Conservation (phyloP, 2,113 vertebrate genomes). For the Cichladusa arquata region DNA sequence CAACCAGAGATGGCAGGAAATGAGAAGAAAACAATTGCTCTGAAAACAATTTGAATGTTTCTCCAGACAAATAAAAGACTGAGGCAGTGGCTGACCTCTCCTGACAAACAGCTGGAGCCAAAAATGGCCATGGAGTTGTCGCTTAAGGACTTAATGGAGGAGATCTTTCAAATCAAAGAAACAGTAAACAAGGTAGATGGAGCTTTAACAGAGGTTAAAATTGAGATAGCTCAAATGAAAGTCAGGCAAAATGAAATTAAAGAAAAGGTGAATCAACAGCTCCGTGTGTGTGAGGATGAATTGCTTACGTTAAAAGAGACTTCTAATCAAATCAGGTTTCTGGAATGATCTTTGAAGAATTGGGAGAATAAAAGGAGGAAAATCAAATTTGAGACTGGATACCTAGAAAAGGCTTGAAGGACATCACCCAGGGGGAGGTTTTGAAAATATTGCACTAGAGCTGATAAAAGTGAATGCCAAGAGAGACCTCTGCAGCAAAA, state of each 20-base stretch:
- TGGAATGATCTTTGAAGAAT: slow-evolving; percentile 64
- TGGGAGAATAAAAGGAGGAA: slow-evolving; percentile 39
- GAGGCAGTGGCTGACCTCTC: slow-evolving; percentile 56
- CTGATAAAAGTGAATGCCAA: background rate
- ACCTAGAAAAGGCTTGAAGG: slow-evolving; percentile 44
- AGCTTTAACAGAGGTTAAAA: slow-evolving; percentile 70
- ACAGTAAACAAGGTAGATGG: slow-evolving; percentile 72
- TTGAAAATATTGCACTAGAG: slow-evolving; percentile 36
- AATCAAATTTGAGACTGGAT: slow-evolving; percentile 51
- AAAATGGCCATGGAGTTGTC: slow-evolving; percentile 25
- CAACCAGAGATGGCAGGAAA: slow-evolving; percentile 14
- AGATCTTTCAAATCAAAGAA: slow-evolving; percentile 70
- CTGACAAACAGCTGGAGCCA: slow-evolving; percentile 67
- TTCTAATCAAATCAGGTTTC: slow-evolving; percentile 65
- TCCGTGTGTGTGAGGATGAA: slow-evolving; percentile 26
- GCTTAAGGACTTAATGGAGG: slow-evolving; percentile 66
- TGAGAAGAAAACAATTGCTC: slow-evolving; percentile 46
- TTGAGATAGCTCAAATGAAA: slow-evolving; percentile 71
- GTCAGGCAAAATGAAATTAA: slow-evolving; percentile 67
- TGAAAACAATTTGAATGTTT: slow-evolving; percentile 66
- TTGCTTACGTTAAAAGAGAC: slow-evolving; percentile 64
- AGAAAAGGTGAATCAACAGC: slow-evolving; percentile 68
- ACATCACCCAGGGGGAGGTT: slow-evolving; percentile 42
- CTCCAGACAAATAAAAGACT: slow-evolving; percentile 68
- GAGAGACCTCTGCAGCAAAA: background rate